phyloP scores from a whole-genome alignment of 2,113 vertebrate genomes.

The Polyodon spathula region DNA sequence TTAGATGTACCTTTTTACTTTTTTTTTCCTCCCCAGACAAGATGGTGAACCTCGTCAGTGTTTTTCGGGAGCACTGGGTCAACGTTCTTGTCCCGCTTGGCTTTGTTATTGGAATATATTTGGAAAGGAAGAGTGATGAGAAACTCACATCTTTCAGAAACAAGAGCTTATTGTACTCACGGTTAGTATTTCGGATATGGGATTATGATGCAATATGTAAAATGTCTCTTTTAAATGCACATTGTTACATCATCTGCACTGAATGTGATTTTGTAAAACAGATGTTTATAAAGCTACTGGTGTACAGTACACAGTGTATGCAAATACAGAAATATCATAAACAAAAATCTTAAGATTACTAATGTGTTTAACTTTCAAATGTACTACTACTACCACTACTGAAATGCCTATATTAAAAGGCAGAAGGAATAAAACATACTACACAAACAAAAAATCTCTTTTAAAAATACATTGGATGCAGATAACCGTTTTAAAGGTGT shows the following conservation, averaged over 20 bases:
- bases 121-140: conserved; percentile 70
- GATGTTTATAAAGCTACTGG: no score
- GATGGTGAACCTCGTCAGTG: conserved; percentile 63
- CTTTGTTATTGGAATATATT: conserved; percentile 72
- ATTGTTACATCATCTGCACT: neutral
- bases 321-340: no score
- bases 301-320: no score
- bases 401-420: no score
- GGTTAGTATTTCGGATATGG: conserved; percentile 46
- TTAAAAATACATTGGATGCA: no score
- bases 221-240: neutral
- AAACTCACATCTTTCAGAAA: conserved; percentile 76
- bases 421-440: no score
- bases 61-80: conserved; percentile 67
- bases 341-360: no score
- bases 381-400: no score
- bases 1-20: neutral
- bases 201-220: neutral
- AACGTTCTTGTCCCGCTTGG: conserved; percentile 73
- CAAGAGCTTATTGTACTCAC: conserved; percentile 74
- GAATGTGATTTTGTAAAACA: neutral
- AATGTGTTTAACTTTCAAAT: no score
- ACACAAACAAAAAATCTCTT: no score
- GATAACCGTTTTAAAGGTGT: no score
- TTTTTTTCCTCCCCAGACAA: conserved; percentile 29